Evolutionary conservation across 2,113 vertebrate genomes (phyloP).

Genomic region (Chlorodrepanis virens): DNA sequence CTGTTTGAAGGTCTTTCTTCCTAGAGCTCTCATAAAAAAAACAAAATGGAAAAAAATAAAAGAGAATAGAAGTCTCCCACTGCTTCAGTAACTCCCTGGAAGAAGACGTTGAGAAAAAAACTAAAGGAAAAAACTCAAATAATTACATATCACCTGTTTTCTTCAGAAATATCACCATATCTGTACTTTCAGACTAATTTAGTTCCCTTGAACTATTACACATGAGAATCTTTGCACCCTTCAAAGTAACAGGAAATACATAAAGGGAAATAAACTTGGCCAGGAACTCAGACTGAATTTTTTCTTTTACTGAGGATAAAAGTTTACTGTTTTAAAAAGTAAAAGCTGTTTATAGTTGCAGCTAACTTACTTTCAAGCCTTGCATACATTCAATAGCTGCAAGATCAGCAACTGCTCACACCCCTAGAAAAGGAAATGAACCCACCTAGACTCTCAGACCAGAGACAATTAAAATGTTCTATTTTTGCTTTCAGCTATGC

Average conservation of each 20-base stretch:
- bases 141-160: neutral
- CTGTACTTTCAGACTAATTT: neutral
- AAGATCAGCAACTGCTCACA: constrained; percentile 12
- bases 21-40: neutral
- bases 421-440: constrained; percentile 7
- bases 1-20: neutral
- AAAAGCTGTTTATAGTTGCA: constrained; percentile 30
- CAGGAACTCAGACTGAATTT: constrained; percentile 2
- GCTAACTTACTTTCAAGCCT: neutral
- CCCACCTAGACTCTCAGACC: neutral
- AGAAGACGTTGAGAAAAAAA: neutral
- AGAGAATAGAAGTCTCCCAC: neutral
- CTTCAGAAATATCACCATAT: neutral
- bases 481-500: neutral
- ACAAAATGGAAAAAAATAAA: neutral
- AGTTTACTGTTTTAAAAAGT: constrained; percentile 37
- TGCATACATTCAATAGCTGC: neutral
- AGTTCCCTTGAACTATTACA: neutral
- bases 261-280: constrained; percentile 41
- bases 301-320: constrained; percentile 26
- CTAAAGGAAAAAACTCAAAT: neutral
- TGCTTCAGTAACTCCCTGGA: neutral
- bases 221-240: constrained; percentile 13
- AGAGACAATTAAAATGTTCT: constrained; percentile 2
- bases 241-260: constrained; percentile 59